Evolutionary conservation across 2,797 vertebrate genomes (phyloP).

Genomic region (Sebastes steindachneri): DNA sequence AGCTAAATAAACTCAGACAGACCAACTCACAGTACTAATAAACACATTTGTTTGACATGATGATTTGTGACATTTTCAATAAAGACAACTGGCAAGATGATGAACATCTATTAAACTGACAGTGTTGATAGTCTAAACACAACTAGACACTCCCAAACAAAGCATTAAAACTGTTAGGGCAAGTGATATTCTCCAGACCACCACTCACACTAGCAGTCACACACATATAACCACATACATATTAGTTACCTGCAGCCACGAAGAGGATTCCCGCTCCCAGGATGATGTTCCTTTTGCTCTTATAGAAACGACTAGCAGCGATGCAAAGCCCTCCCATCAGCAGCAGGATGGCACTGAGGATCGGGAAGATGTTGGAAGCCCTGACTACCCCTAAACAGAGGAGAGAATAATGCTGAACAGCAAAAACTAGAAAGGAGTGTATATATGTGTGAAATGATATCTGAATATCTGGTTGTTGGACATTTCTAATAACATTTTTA

Average conservation of each 20-base stretch:
- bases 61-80: constrained; percentile 15
- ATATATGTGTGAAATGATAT: not conserved
- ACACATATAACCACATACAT: not conserved
- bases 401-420: not conserved
- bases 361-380: constrained; percentile 97
- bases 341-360: constrained; percentile 94
- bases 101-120: constrained; percentile 13
- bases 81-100: not conserved
- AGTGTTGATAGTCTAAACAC: constrained; percentile 17
- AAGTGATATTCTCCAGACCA: constrained; percentile 30
- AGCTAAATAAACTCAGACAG: constrained; percentile 5
- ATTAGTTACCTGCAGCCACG: constrained; percentile 89
- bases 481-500: not conserved
- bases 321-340: constrained; percentile 95
- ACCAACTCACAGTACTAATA: not conserved
- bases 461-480: too few species aligned
- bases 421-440: not conserved
- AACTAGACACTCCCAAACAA: constrained; percentile 18
- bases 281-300: constrained; percentile 93
- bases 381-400: constrained; percentile 88
- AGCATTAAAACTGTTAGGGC: constrained; percentile 5
- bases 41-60: constrained; percentile 10
- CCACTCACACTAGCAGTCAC: not conserved
- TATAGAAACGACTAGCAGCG: constrained; percentile 94
- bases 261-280: constrained; percentile 94